Evolutionary conservation across 92 coral and sea anemone genomes (phyloP), one percentile per base, ranked within the genome.

Genomic region (Montipora capitata): DNA sequence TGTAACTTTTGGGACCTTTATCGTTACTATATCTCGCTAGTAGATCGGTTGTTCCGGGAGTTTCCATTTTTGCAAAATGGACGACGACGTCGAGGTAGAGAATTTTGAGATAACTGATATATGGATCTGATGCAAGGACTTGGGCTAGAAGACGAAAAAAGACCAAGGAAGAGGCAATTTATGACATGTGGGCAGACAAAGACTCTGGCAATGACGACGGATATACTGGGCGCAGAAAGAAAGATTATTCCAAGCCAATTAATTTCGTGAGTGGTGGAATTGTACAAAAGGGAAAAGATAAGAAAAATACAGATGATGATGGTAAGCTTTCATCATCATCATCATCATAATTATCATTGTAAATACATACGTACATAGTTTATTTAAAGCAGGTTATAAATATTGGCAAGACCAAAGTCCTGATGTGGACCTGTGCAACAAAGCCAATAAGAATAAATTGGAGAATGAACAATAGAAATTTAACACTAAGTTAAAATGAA

Each of bases 191-290:
- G 99, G 97, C 99, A 18, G 96, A 93, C 54, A 86, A 74, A 68
- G 98, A 97, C 81, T 96, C 98, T 0, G 99, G 96, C 42, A 98
- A 97, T 17, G 99, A 92, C 20, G 96, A 86, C 5, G 93, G 90
- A 72, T 94, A 86, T 82, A 85, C 93, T 10, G 87, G 93, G 9
- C 94, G 89, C 18, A 88, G 94, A 64, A 97, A 94, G 87, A 92
- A 94, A 61, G 96, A 97, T 73, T 96, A 94, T 78, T 87, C 96
- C 65, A 87, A 86, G 67, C 99, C 99, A 0, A 84, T 97, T 82
- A 93, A 76, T 71, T 97, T 97, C 80, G 91, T 97, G 68, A 97
- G 99, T 80, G 99, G 99, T 13, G 99, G 99, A 27, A 83, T 97
- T 77, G 98, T 97, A 5, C 95, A 95, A 93, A 97, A 97, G 70